Conservation (phyloP, 2,888 invertebrate species). For the Zootermopsis nevadensis region DNA sequence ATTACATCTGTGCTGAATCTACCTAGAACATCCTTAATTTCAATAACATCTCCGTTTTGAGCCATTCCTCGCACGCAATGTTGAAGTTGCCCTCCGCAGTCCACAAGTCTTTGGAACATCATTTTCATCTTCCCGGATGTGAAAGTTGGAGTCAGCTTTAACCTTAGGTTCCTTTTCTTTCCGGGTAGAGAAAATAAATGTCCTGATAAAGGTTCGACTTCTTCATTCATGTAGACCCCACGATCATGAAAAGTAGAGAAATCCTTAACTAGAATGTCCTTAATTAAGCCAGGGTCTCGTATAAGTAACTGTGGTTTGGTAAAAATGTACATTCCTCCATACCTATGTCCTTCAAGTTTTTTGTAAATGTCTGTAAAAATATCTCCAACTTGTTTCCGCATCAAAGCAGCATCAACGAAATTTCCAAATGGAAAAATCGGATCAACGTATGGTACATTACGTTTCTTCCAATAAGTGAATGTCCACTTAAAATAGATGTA, state of each 20-base stretch:
- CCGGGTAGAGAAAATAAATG: slow-evolving; percentile 51
- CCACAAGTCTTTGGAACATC: slow-evolving; percentile 25
- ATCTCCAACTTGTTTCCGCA: not conserved
- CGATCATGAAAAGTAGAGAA: slow-evolving; percentile 48
- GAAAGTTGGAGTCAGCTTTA: slow-evolving; percentile 56
- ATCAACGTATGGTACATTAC: not conserved
- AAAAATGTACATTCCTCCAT: slow-evolving; percentile 57
- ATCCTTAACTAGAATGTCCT: slow-evolving; percentile 37
- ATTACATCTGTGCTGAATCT: slow-evolving; percentile 58
- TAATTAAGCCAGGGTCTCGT: slow-evolving; percentile 38
- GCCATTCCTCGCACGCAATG: slow-evolving; percentile 48
- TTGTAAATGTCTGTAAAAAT: slow-evolving; percentile 66
- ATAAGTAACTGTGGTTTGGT: slow-evolving; percentile 19
- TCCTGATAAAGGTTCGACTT: slow-evolving; percentile 48
- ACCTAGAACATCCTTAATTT: slow-evolving; percentile 51
- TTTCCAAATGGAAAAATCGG: slow-evolving; percentile 17
- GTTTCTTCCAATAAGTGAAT: slow-evolving; percentile 36
- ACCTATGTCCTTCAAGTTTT: slow-evolving; percentile 58
- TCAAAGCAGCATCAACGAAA: not conserved
- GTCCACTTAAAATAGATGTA: slow-evolving; percentile 6
- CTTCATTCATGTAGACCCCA: slow-evolving; percentile 41
- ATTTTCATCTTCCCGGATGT: slow-evolving; percentile 57
- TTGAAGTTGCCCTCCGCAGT: slow-evolving; percentile 52
- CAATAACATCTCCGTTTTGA: slow-evolving; percentile 49
- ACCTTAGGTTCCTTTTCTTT: slow-evolving; percentile 6